A percentile compares a stretch with the other conserved stretches of the same genome.
These are phyloP conservation scores for Agapetus fuscipes DNA, from an alignment of 2,888 invertebrate genomes.

Conservation along the genomic window DNA sequence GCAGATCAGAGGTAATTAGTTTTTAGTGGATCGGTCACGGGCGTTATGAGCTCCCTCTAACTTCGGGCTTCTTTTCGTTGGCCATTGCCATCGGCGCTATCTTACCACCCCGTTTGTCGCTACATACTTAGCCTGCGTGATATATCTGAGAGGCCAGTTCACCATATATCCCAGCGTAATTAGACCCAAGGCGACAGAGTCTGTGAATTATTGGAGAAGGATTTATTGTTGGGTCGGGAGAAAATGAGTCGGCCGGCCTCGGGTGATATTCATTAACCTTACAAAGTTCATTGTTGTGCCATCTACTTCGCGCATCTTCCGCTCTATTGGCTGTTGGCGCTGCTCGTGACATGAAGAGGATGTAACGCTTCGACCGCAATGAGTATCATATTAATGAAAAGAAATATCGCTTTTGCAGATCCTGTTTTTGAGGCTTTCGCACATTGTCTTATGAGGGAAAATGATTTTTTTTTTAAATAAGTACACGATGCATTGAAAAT, in stretches of 20 bases:
- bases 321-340: too few species aligned
- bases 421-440: too few species aligned
- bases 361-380: too few species aligned
- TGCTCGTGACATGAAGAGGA: too few species aligned
- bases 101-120: conserved; percentile 17
- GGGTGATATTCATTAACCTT: conserved; percentile 16
- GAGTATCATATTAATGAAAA: too few species aligned
- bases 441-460: too few species aligned
- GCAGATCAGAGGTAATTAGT: too few species aligned
- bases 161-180: conserved; percentile 21
- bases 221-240: conserved; percentile 13
- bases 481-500: too few species aligned
- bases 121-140: conserved; percentile 16
- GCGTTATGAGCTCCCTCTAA: not conserved
- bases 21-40: too few species aligned
- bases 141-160: conserved; percentile 15
- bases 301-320: too few species aligned
- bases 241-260: conserved; percentile 14
- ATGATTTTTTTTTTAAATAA: too few species aligned
- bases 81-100: not conserved
- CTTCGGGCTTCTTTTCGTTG: not conserved
- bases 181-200: conserved; percentile 17
- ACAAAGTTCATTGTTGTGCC: not conserved
- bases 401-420: too few species aligned
- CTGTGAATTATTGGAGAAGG: conserved; percentile 18